phyloP scores from a whole-genome alignment of 2,797 vertebrate genomes.

The Micromesistius poutassou region DNA sequence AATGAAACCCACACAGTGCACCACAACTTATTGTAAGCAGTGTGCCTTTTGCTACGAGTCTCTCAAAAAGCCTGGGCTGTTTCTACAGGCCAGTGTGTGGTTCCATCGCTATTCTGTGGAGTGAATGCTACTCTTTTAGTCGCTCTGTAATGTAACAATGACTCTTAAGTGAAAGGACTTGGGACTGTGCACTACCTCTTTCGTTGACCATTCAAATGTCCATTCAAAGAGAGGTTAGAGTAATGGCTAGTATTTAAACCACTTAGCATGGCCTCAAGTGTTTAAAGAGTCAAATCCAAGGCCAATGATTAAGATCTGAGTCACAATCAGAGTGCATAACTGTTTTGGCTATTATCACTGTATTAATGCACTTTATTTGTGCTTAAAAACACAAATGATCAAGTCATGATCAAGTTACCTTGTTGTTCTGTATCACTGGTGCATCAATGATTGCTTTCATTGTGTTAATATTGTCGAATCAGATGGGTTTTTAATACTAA shows the following conservation, averaged over 20 bases:
- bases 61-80: constrained; percentile 55
- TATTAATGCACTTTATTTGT: not conserved
- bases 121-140: constrained; percentile 55
- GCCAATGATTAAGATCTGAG: not conserved
- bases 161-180: constrained; percentile 49
- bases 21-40: constrained; percentile 32
- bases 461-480: not conserved
- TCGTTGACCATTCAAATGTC: constrained; percentile 32
- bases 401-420: constrained; percentile 9
- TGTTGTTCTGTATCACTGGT: constrained; percentile 6
- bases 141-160: constrained; percentile 64
- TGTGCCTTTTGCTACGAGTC: constrained; percentile 37
- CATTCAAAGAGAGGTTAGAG: constrained; percentile 16
- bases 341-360: not conserved
- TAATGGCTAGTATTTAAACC: constrained; percentile 7
- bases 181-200: constrained; percentile 38
- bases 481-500: not conserved
- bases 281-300: not conserved
- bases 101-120: constrained; percentile 53
- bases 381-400: constrained; percentile 25
- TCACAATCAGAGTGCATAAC: not conserved
- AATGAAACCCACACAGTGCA: constrained; percentile 44
- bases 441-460: not conserved
- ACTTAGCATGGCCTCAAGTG: not conserved
- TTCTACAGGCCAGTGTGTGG: constrained; percentile 61